A percentile compares a stretch with the other conserved stretches of the same genome.
These are phyloP conservation scores for Trididemnum nubilum DNA, from an alignment of 23 tunicate genomes.

Conservation along the genomic window DNA sequence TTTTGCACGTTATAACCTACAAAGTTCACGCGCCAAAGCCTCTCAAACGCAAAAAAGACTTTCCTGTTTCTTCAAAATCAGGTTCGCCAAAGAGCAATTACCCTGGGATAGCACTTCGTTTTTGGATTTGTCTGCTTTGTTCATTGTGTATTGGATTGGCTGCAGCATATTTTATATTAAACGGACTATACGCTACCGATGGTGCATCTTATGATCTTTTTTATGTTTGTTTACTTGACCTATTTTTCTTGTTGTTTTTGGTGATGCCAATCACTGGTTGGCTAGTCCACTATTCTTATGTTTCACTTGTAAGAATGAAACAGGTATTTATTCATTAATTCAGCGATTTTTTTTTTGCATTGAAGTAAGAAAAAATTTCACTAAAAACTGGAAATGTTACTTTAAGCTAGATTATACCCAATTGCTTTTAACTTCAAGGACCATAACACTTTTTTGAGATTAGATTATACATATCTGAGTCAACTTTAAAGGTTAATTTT, in stretches of 20 bases:
- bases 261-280: conserved; percentile 3
- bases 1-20: conserved; percentile 1
- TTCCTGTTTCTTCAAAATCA: background rate
- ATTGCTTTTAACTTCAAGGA: too few relatives aligned
- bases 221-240: background rate
- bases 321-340: too few relatives aligned
- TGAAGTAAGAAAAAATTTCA: too few relatives aligned
- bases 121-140: conserved; percentile 5
- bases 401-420: too few relatives aligned
- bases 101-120: background rate
- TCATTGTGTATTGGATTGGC: background rate
- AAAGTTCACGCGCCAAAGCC: background rate
- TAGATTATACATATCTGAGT: too few relatives aligned
- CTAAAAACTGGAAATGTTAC: too few relatives aligned
- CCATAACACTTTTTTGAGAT: too few relatives aligned
- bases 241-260: background rate
- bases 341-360: too few relatives aligned
- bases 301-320: background rate
- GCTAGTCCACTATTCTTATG: background rate
- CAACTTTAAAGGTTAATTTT: too few relatives aligned
- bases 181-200: background rate
- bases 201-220: background rate
- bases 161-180: background rate
- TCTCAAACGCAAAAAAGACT: background rate
- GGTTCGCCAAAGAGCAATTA: background rate